Conservation (phyloP, 2,113 vertebrate species). For the Lanius ludovicianus region DNA sequence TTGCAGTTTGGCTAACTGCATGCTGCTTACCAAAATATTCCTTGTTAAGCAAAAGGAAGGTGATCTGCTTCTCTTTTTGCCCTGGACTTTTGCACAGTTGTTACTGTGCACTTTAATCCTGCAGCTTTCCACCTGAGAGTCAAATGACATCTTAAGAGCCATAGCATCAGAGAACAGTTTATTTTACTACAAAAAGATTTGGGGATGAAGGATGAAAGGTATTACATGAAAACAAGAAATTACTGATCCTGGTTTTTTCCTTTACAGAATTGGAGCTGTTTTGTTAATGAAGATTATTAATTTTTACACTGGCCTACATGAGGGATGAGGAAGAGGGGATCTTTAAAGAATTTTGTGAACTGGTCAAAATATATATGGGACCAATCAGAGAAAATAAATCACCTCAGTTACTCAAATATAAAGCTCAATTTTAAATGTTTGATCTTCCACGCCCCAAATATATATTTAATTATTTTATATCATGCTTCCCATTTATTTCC, state of each 20-base stretch:
- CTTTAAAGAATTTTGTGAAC: not conserved
- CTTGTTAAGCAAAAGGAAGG: not conserved
- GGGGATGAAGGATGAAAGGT: not conserved
- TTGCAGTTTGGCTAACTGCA: not conserved
- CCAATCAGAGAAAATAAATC: not conserved
- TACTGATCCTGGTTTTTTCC: not conserved
- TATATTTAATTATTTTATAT: not conserved
- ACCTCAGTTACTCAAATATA: not conserved
- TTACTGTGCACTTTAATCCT: not conserved
- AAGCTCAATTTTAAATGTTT: not conserved
- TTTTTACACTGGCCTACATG: not conserved
- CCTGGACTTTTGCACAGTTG: not conserved
- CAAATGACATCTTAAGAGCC: not conserved
- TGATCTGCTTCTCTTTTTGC: not conserved
- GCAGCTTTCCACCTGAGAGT: not conserved
- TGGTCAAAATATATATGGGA: not conserved
- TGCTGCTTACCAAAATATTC: not conserved
- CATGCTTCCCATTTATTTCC: not conserved
- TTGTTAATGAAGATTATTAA: not conserved
- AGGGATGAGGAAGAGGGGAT: not conserved
- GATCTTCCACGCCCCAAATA: not conserved
- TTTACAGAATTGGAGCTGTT: not conserved
- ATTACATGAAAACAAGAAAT: not conserved
- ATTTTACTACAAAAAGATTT: not conserved
- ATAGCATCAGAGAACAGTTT: not conserved